A percentile compares a stretch with the other conserved stretches of the same genome.
Conservation (phyloP, 2,888 invertebrate species). For the Dicycla oo region DNA sequence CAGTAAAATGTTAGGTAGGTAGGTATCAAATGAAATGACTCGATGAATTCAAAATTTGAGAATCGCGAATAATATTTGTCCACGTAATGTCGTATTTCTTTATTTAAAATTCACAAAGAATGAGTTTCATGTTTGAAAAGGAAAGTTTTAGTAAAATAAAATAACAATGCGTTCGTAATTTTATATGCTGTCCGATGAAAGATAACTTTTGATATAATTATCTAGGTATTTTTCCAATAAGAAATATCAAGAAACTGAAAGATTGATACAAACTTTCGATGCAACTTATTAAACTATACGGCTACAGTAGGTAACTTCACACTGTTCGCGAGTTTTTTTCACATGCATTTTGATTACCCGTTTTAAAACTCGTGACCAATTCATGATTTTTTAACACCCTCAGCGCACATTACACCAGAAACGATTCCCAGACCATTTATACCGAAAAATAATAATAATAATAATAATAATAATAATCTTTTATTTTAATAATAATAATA, state of each 20-base stretch:
- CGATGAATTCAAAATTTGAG: background rate
- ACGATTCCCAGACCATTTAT: too few species aligned
- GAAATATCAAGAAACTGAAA: background rate
- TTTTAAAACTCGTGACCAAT: background rate
- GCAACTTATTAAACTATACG: background rate
- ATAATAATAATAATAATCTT: too few species aligned
- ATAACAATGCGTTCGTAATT: background rate
- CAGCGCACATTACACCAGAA: too few species aligned
- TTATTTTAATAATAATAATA: too few species aligned
- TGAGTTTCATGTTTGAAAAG: background rate
- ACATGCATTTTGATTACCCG: background rate
- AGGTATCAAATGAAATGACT: background rate
- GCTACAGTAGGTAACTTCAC: too few species aligned
- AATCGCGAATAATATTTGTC: background rate
- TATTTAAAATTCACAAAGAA: background rate
- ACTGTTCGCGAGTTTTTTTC: background rate
- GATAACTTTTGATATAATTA: background rate
- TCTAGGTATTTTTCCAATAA: background rate
- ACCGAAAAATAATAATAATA: too few species aligned
- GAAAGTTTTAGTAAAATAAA: background rate
- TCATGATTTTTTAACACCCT: background rate
- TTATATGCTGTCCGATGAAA: background rate
- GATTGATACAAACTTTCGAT: background rate
- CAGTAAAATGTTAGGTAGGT: background rate
- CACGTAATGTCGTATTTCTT: background rate